Base-by-base conservation (phyloP, 2,113 vertebrate species). In the Xenopus tropicalis region DNA sequence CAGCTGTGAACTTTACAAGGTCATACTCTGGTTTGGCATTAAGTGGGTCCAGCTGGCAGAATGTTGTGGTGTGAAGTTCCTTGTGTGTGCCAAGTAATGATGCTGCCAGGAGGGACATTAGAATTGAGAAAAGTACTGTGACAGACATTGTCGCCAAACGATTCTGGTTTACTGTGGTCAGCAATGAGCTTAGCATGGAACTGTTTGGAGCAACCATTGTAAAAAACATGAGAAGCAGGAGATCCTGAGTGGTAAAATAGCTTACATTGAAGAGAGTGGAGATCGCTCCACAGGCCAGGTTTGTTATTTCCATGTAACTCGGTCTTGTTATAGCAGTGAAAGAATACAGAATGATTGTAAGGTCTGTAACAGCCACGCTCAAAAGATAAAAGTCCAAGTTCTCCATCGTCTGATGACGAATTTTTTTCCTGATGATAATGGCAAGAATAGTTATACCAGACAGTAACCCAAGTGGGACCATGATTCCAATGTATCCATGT, bases 261-360 rank as follows among this genome's bases (percentile, higher is more conserved):
- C 69, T 66, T 3, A 83, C 10, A 25, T 92, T 93, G 82, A 93
- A 83, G 44, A 86, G 74, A 65, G 93, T 92, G 0, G 91, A 91
- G 19, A 95, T 84, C 0, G 82, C 0, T 0, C 84, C 90, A 6
- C 93, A 94, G 1, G 75, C 11, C 0, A 94, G 52, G 14, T 72
- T 78, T 1, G 89, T 87, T 24, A 79, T 72, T 19, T 0, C 1
- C 64, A 92, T 70, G 80, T 90, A 88, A 19, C 65, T 1, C 0
- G 93, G 94, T 56, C 88, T 86, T 0, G 78, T 23, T 48, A 88
- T 79, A 0, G 80, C 75, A 4, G 87, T 90, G n/a, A 93, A 81
- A 0, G 92, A 94, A 1, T 93, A 81, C 25, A 94, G 63, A 8
- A 91, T 81, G 19, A 90, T 81, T 12, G 90, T 65, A 44, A 92